Base-by-base conservation (phyloP, 2,113 vertebrate species). In the Lathamus discolor region DNA sequence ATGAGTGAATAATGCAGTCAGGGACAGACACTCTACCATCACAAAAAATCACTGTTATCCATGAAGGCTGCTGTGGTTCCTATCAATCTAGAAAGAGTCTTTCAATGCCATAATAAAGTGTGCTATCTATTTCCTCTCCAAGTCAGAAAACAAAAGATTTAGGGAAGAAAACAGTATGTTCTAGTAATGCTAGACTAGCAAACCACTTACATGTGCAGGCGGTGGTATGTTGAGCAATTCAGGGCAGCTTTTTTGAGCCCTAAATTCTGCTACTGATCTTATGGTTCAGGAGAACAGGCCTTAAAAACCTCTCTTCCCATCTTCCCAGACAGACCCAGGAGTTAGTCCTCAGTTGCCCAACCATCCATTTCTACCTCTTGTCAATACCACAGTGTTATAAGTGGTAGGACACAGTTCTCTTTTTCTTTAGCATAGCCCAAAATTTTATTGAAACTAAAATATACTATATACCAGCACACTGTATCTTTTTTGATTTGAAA, bases 401-500 rank as follows among this genome's bases (percentile, higher is more conserved):
- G 48, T 49, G 25, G 66, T 69, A 66, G 57, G 74, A 88, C 49
- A 46, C 31, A 35, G 41, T 35, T 88, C 55, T 74, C 55, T 61
- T 92, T 83, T 94, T 68, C 83, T 85, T 89, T 44, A 92, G 74
- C 66, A 46, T 35, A 79, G 25, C 48, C 92, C 89, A 46, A 96
- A 93, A 92, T 70, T 87, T 94, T 73, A 87, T 31, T 70, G 59
- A 46, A 93, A 91, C 48, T 85, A 93, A 93, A 93, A 92, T 89
- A 64, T 35, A 55, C 49, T 70, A 23, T 25, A 57, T 39, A 75
- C 29, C 69, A 91, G 80, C 73, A 69, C 77, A 84, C 77, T 52
- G 15, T 67, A 31, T 90, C 59, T 70, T 88, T 94, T 87, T 93
- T 88, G 16, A 77, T 95, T 91, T 85, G 93, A 67, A 84, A 93